Percentiles rank a stretch among this genome's conserved stretches.
These are phyloP conservation scores for Sarcophaga bullata DNA, from an alignment of 1,140 invertebrate genomes.

Conservation along the genomic window DNA sequence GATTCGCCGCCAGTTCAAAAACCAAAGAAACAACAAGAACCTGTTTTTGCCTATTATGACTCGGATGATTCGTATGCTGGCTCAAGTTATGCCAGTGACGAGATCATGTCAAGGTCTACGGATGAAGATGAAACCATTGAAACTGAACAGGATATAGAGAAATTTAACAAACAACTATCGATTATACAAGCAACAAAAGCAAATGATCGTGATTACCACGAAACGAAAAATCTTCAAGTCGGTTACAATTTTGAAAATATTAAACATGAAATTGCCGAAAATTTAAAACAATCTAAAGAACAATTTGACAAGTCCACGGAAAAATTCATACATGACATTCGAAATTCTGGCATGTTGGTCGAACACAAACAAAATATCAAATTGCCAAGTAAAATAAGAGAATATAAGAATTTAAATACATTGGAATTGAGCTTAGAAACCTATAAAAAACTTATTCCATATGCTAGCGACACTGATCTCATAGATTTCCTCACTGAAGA, in stretches of 20 bases:
- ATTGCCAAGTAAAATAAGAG: conserved; percentile 28
- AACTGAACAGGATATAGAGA: conserved; percentile 64
- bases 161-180: conserved; percentile 62
- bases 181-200: conserved; percentile 65
- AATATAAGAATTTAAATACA: neutral
- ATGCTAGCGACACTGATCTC: conserved; percentile 44
- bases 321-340: conserved; percentile 59
- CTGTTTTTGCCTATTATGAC: conserved; percentile 55
- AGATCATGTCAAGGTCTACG: conserved; percentile 51
- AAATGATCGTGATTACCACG: conserved; percentile 62
- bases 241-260: conserved; percentile 57
- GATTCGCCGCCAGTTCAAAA: conserved; percentile 47
- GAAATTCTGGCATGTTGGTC: conserved; percentile 58
- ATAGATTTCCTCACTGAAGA: neutral
- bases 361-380: conserved; percentile 54
- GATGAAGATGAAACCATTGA: conserved; percentile 77
- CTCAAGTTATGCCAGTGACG: conserved; percentile 53
- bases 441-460: conserved; percentile 54
- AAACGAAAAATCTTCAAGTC: conserved; percentile 60
- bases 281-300: conserved; percentile 40
- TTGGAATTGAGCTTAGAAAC: conserved; percentile 39
- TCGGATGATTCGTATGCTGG: conserved; percentile 58
- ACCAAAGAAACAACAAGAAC: conserved; percentile 61
- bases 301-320: conserved; percentile 58
- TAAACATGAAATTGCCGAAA: conserved; percentile 38